A percentile compares a stretch with the other conserved stretches of the same genome.
Conservation (phyloP, 2,113 vertebrate species). For the Melanostigma gelatinosum region DNA sequence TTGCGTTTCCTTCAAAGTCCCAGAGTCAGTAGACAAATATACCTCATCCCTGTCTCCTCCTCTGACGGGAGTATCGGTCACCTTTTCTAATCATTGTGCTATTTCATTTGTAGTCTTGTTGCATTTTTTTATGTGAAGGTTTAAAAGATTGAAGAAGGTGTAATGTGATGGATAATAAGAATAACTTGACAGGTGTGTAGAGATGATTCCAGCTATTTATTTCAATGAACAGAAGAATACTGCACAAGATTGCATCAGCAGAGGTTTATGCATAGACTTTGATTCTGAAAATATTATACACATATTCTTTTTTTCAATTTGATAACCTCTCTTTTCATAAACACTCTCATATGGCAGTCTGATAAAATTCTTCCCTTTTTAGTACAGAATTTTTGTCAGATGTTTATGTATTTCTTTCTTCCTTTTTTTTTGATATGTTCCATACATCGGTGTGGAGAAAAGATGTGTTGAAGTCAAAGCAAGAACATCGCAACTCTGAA, state of each 20-base stretch:
- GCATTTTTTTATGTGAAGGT: not conserved
- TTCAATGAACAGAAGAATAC: conserved; percentile 72
- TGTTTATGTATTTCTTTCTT: conserved; percentile 41
- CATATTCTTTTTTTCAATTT: conserved; percentile 37
- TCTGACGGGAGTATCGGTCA: conserved; percentile 53
- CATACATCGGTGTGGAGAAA: conserved; percentile 40
- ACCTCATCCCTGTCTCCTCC: conserved; percentile 48
- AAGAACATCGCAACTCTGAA: conserved; percentile 56
- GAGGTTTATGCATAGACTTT: conserved; percentile 82
- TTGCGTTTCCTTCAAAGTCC: conserved; percentile 35
- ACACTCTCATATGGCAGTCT: conserved; percentile 44
- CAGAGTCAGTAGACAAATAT: conserved; percentile 58
- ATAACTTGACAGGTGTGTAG: conserved; percentile 22
- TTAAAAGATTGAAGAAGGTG: not conserved
- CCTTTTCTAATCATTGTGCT: not conserved
- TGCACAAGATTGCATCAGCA: conserved; percentile 78
- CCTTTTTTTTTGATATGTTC: conserved; percentile 56
- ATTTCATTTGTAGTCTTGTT: not conserved
- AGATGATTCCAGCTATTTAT: conserved; percentile 76
- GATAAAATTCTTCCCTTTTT: conserved; percentile 39
- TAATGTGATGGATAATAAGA: not conserved
- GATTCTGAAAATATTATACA: conserved; percentile 77
- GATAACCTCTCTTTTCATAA: conserved; percentile 63
- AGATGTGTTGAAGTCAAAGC: conserved; percentile 46
- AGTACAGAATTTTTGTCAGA: conserved; percentile 29